phyloP scores from a whole-genome alignment of 2,888 invertebrate genomes.

The Lasioglossum calceatum region DNA sequence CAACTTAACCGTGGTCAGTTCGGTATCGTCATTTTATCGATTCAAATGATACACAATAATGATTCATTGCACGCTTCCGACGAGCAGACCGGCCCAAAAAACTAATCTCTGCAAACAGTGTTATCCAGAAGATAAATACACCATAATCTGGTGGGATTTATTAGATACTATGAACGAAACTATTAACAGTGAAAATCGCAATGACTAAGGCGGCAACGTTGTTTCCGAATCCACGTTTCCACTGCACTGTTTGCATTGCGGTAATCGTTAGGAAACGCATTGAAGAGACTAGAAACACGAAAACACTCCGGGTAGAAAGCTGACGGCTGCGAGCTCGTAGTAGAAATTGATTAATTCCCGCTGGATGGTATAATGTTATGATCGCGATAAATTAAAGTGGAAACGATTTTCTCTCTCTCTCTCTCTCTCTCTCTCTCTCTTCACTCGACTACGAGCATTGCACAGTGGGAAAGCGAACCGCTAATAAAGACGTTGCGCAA shows the following conservation, averaged over 20 bases:
- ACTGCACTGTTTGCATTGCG: slow-evolving; percentile 13
- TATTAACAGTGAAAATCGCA: slow-evolving; percentile 11
- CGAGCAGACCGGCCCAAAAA: background rate
- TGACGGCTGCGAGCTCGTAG: slow-evolving; percentile 31
- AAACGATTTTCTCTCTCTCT: slow-evolving; percentile 34
- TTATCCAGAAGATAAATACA: slow-evolving; percentile 34
- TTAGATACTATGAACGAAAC: slow-evolving; percentile 12
- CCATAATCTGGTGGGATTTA: slow-evolving; percentile 21
- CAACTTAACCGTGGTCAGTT: background rate
- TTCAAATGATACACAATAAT: slow-evolving; percentile 28
- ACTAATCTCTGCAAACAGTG: slow-evolving; percentile 31
- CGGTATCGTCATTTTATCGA: slow-evolving; percentile 23
- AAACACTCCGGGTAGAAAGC: slow-evolving; percentile 56
- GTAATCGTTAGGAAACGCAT: slow-evolving; percentile 32
- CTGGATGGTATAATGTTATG: slow-evolving; percentile 57
- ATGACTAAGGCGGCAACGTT: background rate
- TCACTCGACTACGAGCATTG: slow-evolving; percentile 32
- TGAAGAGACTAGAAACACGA: slow-evolving; percentile 18
- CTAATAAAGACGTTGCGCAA: slow-evolving; percentile 68
- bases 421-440: slow-evolving; percentile 13
- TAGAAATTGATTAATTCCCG: slow-evolving; percentile 60
- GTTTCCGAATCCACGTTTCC: slow-evolving; percentile 12
- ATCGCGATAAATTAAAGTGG: slow-evolving; percentile 65
- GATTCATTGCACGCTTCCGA: slow-evolving; percentile 32
- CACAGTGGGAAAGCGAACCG: slow-evolving; percentile 63